Evolutionary conservation across 2,888 invertebrate species (phyloP), one percentile per base, ranked within the genome.

Genomic region (Parascotia fuliginaria): DNA sequence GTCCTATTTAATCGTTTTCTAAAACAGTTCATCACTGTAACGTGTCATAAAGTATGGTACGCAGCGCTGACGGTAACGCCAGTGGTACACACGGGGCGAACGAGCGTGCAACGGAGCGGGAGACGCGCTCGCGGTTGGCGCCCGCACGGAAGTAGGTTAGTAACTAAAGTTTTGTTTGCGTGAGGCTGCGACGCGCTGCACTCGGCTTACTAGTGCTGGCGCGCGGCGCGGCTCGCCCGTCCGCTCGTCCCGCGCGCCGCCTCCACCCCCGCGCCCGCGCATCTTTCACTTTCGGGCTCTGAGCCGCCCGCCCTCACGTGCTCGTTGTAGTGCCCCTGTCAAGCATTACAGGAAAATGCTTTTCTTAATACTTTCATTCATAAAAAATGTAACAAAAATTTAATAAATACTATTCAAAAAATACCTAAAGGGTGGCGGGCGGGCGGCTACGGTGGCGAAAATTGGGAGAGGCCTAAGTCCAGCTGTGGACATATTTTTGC

Each of bases 111-210:
- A 58, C 69, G 65, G 70, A 76, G 77, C 79, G 77, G 66, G 77
- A 80, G 81, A 71, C 79, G 84, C 81, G 81, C 79, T 79, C 79
- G 84, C 87, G 81, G 85, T 85, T 87, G 89, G 89, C 89, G 86
- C 90, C 85, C 90, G 91, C 89, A 85, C 92, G 91, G 92, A 92
- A 91, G 92, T 92, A 91, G 92, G 92, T 92, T 92, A 91, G 78
- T 88, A 89, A 92, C 92, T 92, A 92, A 92, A 92, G 88, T 91
- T 91, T 92, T 89, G 91, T 92, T 92, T 88, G 91, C 89, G 91
- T 89, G 92, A 91, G 90, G 92, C 90, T 92, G 91, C 87, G 87
- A 81, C 85, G 83, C 83, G 87, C 80, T 89, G 87, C 87, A 84
- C 79, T 82, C 79, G 70, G 74, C 69, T 66, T 67, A 75, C 83